These are phyloP conservation scores for Oppia nitens DNA, from an alignment of 1,140 invertebrate species.

Conservation along the genomic window DNA sequence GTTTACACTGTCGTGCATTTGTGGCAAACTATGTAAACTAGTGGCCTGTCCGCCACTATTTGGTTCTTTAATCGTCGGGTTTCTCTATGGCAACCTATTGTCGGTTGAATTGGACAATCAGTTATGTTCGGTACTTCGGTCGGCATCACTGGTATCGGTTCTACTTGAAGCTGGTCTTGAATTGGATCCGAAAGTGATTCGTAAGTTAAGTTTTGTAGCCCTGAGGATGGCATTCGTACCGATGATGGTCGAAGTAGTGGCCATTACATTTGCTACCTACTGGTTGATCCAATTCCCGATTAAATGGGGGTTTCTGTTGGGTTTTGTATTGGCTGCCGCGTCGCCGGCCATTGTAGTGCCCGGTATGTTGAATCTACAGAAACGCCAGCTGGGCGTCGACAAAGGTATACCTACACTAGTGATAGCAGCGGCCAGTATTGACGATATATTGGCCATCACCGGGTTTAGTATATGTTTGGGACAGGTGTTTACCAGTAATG, in stretches of 20 bases:
- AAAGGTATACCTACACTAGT: slow-evolving; percentile 92
- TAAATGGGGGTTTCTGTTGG: slow-evolving; percentile 71
- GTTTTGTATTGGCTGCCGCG: slow-evolving; percentile 70
- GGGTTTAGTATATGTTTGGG: slow-evolving; percentile 69
- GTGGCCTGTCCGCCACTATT: slow-evolving; percentile 66
- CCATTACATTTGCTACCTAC: slow-evolving; percentile 47
- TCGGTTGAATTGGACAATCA: too few relatives aligned
- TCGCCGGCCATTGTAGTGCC: slow-evolving; percentile 90
- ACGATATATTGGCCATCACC: slow-evolving; percentile 62
- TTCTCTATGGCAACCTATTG: too few relatives aligned
- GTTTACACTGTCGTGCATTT: slow-evolving; percentile 47
- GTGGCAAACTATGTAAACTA: slow-evolving; percentile 53
- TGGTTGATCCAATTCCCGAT: slow-evolving; percentile 64
- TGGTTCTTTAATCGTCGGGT: slow-evolving; percentile 20
- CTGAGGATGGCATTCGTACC: slow-evolving; percentile 65
- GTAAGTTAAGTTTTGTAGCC: too few relatives aligned
- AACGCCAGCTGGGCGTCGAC: slow-evolving; percentile 68
- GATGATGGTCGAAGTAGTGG: slow-evolving; percentile 56
- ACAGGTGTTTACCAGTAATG: slow-evolving; percentile 17
- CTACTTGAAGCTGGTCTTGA: too few relatives aligned
- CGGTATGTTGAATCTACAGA: slow-evolving; percentile 59
- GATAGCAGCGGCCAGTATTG: slow-evolving; percentile 75
- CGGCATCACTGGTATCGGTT: slow-evolving; percentile 53
- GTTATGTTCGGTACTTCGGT: slow-evolving; percentile 56
- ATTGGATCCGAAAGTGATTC: too few relatives aligned